These are phyloP conservation scores for Aspidoscelis tigris DNA, from an alignment of 2,113 vertebrate species.

Conservation along the genomic window DNA sequence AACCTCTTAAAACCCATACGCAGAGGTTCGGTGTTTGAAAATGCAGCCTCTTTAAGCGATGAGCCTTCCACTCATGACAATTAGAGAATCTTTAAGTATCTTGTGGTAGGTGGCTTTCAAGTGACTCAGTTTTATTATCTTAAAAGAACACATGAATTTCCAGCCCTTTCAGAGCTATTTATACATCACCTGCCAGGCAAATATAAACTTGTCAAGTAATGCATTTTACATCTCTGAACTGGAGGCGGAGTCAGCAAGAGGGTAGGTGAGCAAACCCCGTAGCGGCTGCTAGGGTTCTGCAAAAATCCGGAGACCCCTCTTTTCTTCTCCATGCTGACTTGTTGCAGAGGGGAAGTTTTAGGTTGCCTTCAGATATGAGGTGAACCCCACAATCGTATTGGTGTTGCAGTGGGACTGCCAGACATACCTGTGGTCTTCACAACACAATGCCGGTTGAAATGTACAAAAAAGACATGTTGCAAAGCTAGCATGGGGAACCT, in stretches of 20 bases:
- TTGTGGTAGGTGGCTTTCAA: slow-evolving; percentile 69
- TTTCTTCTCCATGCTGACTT: no score
- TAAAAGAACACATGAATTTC: slow-evolving; percentile 65
- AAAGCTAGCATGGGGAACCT: no score
- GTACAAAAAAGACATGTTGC: no score
- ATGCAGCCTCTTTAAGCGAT: not conserved
- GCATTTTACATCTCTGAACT: slow-evolving; percentile 45
- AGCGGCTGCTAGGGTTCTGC: no score
- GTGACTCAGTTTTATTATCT: slow-evolving; percentile 69
- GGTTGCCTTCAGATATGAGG: no score
- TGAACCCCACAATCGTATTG: no score
- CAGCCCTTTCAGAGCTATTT: slow-evolving; percentile 70
- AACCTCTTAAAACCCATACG: not conserved
- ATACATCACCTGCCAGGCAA: slow-evolving; percentile 66
- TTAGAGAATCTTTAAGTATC: slow-evolving; percentile 59
- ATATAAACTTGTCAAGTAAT: slow-evolving; percentile 43
- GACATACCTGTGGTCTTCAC: no score
- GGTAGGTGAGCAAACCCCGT: no score
- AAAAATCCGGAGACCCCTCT: no score
- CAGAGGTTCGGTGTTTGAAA: not conserved
- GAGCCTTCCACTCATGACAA: slow-evolving; percentile 55
- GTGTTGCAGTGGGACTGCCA: no score
- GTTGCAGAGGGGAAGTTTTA: no score
- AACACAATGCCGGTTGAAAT: no score
- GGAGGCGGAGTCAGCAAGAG: not conserved